Conservation (phyloP, 2,113 vertebrate genomes). For the Oreocharis arfaki region DNA sequence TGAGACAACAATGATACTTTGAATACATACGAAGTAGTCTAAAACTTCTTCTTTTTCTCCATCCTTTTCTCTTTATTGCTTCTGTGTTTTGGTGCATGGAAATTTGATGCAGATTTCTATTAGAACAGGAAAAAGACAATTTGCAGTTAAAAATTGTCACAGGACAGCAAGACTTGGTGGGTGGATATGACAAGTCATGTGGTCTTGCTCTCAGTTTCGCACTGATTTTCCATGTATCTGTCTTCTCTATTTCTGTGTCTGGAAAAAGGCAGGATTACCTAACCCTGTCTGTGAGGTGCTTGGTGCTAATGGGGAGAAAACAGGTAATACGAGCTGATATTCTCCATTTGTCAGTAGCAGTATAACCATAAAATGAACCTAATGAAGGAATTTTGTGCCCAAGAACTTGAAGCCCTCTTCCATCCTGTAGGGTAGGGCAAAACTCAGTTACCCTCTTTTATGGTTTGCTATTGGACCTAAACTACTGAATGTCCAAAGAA, state of each 20-base stretch:
- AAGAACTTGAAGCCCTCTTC: neutral
- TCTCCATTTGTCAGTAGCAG: neutral
- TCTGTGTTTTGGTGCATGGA: neutral
- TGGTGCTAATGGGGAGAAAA: neutral
- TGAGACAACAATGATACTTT: accelerated
- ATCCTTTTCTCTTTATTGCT: neutral
- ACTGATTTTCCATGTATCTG: neutral
- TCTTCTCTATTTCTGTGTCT: neutral
- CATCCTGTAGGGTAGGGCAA: neutral
- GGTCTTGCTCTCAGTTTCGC: neutral
- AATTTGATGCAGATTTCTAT: neutral
- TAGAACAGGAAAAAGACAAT: neutral
- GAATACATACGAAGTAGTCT: neutral
- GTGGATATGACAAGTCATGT: neutral
- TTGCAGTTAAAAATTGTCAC: neutral
- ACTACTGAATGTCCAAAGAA: neutral
- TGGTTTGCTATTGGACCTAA: neutral
- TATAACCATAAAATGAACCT: neutral
- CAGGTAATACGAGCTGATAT: neutral
- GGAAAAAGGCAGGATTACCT: neutral
- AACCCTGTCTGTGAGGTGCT: neutral
- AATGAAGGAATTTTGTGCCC: neutral
- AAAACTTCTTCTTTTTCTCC: neutral
- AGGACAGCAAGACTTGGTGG: neutral
- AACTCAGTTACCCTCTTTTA: neutral